These are phyloP conservation scores for Hirtodrosophila confusa DNA, from an alignment of 2,888 invertebrate genomes.

Conservation along the genomic window DNA sequence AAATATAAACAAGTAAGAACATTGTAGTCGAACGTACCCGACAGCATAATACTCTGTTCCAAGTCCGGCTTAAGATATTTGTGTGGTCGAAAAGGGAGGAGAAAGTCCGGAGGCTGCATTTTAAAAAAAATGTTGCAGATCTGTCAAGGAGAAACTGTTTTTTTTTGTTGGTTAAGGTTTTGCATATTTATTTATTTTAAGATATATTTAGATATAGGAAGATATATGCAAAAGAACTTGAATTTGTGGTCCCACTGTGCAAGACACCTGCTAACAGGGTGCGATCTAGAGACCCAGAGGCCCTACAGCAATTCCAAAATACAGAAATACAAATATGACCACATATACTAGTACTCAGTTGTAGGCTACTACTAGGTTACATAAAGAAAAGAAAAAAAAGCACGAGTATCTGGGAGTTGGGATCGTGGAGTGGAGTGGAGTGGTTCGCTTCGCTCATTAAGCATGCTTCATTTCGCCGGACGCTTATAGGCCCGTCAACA, in stretches of 20 bases:
- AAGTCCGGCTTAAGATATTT: no score
- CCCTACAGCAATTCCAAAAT: slow-evolving; percentile 1
- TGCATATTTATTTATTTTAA: no score
- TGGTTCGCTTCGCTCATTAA: slow-evolving; percentile 61
- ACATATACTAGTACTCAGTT: slow-evolving; percentile 16
- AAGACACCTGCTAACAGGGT: slow-evolving; percentile 44
- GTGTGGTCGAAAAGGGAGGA: no score
- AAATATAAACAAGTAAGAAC: no score
- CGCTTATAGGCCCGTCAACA: slow-evolving; percentile 71
- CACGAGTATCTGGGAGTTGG: slow-evolving; percentile 23
- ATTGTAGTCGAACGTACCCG: no score
- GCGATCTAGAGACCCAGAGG: slow-evolving; percentile 16
- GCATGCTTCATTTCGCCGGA: slow-evolving; percentile 71
- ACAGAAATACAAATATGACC: neutral
- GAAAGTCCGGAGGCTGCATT: no score
- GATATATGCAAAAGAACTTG: no score
- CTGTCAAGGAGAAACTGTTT: no score
- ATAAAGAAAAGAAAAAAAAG: neutral
- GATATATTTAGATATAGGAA: no score
- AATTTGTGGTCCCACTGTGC: slow-evolving; percentile 20
- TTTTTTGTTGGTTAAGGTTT: no score
- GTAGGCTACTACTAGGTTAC: slow-evolving; percentile 3
- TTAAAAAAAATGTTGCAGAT: no score
- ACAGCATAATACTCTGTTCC: no score
- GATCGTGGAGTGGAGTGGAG: slow-evolving; percentile 34